Evolutionary conservation across 2,797 vertebrate genomes (phyloP), one percentile per base, ranked within the genome.

Genomic region (Rhadinocentrus ornatus): DNA sequence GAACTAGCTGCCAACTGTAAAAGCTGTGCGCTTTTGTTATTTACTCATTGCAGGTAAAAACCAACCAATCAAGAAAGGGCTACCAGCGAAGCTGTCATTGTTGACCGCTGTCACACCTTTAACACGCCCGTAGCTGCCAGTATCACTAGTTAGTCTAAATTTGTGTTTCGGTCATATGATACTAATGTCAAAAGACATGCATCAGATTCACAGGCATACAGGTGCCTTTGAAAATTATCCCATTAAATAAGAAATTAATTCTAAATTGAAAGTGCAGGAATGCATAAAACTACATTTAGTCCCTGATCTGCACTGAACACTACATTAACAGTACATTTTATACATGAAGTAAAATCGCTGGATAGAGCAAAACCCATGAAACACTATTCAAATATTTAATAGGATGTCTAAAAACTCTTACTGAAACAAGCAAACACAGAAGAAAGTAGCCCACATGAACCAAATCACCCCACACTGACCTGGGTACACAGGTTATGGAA

Each of bases 401-500:
- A 1, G 1, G 3, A 29, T 46, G 56, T 66, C 15, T 37, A 58
- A 37, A 56, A 78, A n/a, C 2, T 0, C 15, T 29, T 12, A 57
- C 12, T 57, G 35, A 20, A 35, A 63, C 13, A 8, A 27, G 24
- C 2, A 46, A 61, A 52, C 35, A 41, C 20, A 57, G 39, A 81
- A 11, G 20, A 69, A 75, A 59, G 56, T 5, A 52, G 66, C 37
- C 44, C 29, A 22, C 1, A 58, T 35, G 67, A 77, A 71, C 73
- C 54, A 65, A n/a, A 18, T 70, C 66, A 81, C 65, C 67, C 57
- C 24, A 50, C 24, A 15, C 37, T 67, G 67, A 77, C 67, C 16
- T 18, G 46, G 13, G 13, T 10, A 24, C 39, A 52, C 4, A 32
- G 6, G 64, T 75, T 78, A 69, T 10, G 52, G n/a, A 60, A 73